Evolutionary conservation across 53 echinoderm and acorn worm species (phyloP).

Genomic region (Astropecten irregularis): DNA sequence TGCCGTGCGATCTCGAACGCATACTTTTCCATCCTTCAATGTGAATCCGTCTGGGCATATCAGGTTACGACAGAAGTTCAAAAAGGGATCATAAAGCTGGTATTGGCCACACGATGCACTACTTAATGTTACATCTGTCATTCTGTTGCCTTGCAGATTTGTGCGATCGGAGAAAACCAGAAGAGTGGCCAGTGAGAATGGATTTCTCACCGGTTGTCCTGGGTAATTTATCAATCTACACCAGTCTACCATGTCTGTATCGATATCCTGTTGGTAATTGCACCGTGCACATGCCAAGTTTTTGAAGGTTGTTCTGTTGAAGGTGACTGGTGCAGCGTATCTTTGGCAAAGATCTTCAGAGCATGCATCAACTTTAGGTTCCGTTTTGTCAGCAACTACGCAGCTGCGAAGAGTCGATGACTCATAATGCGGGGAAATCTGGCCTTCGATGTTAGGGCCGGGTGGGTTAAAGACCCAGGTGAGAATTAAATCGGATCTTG

Average conservation of each 20-base stretch:
- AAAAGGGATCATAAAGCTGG: conserved; percentile 39
- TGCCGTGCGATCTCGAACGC: no score
- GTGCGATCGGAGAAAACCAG: not conserved
- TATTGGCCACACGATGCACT: not conserved
- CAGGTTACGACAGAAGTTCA: conserved; percentile 25
- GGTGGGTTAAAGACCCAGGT: not conserved
- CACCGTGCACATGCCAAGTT: not conserved
- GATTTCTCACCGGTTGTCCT: no score
- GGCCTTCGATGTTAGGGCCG: no score
- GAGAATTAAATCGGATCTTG: no score
- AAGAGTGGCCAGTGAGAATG: not conserved
- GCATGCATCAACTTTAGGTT: not conserved
- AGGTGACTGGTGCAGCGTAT: not conserved
- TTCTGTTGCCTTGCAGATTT: not conserved
- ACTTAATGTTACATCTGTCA: not conserved
- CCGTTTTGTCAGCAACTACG: not conserved
- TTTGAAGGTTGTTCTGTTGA: not conserved
- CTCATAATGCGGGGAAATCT: no score
- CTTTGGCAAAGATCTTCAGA: not conserved
- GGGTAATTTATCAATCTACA: no score
- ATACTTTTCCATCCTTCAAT: not conserved
- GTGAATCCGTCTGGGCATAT: not conserved
- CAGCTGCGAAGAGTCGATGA: not conserved
- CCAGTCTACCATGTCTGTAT: no score
- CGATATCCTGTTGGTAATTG: not conserved